Evolutionary conservation across 2,113 vertebrate genomes (phyloP).

Genomic region (Notiomystis cincta): DNA sequence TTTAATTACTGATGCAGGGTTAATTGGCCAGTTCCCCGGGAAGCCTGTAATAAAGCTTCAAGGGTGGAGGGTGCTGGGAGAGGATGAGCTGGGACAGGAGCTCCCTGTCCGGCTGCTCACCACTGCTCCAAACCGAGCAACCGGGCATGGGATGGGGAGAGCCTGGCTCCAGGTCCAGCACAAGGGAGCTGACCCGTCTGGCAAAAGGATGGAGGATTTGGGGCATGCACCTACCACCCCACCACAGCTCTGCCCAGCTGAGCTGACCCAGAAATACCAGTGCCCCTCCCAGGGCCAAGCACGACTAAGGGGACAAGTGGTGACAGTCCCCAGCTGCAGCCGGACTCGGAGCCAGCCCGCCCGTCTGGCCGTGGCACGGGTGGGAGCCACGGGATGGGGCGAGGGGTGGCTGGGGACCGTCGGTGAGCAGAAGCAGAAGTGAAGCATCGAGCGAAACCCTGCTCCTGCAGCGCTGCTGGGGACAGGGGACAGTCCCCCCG

Average conservation of each 20-base stretch:
- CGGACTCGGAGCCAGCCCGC: rapidly evolving
- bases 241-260: background rate
- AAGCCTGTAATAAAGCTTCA: constrained; percentile 28
- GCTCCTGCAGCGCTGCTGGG: rapidly evolving
- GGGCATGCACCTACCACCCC: background rate
- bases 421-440: constrained; percentile 31
- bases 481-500: background rate
- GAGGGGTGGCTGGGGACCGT: rapidly evolving
- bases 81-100: background rate
- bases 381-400: rapidly evolving
- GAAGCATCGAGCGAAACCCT: background rate
- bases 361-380: rapidly evolving
- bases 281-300: background rate
- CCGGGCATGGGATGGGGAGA: background rate
- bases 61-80: background rate
- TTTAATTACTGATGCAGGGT: constrained; percentile 47
- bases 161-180: rapidly evolving
- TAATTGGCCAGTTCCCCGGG: background rate
- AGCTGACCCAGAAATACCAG: background rate
- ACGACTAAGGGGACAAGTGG: background rate
- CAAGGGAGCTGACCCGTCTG: rapidly evolving
- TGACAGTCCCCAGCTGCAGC: background rate
- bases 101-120: background rate
- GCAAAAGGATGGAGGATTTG: background rate
- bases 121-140: rapidly evolving